Evolutionary conservation across 2,113 vertebrate genomes (phyloP), one percentile per base, ranked within the genome.

Genomic region (Eleginops maclovinus): DNA sequence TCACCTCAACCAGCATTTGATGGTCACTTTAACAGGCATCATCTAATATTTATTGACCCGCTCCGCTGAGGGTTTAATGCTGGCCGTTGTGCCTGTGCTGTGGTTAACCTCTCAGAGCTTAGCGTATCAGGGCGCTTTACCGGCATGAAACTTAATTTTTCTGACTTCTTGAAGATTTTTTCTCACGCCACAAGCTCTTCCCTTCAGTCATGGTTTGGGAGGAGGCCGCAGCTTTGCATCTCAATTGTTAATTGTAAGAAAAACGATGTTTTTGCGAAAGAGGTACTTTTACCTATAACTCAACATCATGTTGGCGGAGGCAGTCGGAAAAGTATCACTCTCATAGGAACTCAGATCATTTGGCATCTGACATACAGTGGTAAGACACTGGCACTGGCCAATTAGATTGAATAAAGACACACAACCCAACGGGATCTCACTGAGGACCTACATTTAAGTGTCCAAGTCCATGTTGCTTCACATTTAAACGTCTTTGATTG

Each of bases 21-120:
- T 91, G 89, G 92, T 93, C 89, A 90, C 90, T 91, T 93, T 84
- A 93, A 89, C 85, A 81, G 85, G 74, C 80, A 81, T 89, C 88
- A 92, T 93, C 68, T 88, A 92, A 90, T 91, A 93, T 92, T 93
- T 88, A 93, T 91, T 67, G 84, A 77, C 53, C 70, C 63, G 53
- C 83, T 88, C 82, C 59, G 12, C 65, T 80, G 70, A 83, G 85
- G 77, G 83, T 85, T 88, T 78, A 76, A 66, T 44, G 75, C 80
- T 11, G 81, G 67, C 84, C 53, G 40, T 50, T 61, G 50, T 75
- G 56, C 73, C 77, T 54, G 77, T 61, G 65, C 78, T 84, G 87
- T 79, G 86, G 79, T 91, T 89, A 83, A 87, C 75, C 74, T 89
- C 79, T 58, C 14, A 16, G 17, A 75, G 81, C 68, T 81, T 67